phyloP scores from a whole-genome alignment of 2,888 invertebrate species.

The Hirtodrosophila confusa region DNA sequence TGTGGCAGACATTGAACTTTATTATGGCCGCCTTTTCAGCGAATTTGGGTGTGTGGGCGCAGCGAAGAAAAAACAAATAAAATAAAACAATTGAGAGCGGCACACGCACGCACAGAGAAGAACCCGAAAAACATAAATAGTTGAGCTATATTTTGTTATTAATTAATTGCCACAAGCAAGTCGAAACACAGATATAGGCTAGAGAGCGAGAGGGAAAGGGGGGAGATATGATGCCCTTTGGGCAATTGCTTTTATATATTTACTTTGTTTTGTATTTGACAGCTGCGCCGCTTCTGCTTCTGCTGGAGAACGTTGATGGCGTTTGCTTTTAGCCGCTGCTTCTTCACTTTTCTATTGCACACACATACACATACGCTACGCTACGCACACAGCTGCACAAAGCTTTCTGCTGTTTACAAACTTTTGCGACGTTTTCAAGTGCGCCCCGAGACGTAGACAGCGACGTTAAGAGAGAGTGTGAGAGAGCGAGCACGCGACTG shows the following conservation, averaged over 20 bases:
- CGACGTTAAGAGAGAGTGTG: constrained; percentile 25
- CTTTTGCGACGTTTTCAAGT: constrained; percentile 80
- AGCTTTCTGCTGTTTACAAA: constrained; percentile 75
- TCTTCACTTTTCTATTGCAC: constrained; percentile 64
- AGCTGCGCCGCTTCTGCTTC: constrained; percentile 44
- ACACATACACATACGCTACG: constrained; percentile 43
- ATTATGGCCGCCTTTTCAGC: constrained; percentile 36
- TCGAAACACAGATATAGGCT: background rate
- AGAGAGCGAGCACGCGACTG: constrained; percentile 38
- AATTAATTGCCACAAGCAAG: constrained; percentile 27
- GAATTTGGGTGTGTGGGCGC: constrained; percentile 48
- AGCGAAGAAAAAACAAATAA: constrained; percentile 4
- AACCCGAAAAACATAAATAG: constrained; percentile 14
- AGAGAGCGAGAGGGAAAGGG: too few species aligned
- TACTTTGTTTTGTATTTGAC: constrained; percentile 63
- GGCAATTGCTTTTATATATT: constrained; percentile 53
- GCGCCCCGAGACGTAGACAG: constrained; percentile 57
- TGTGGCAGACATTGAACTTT: constrained; percentile 74
- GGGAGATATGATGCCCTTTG: constrained; percentile 13
- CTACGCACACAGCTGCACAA: constrained; percentile 49
- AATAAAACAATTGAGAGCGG: constrained; percentile 22
- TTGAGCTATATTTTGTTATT: constrained; percentile 37
- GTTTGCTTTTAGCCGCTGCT: constrained; percentile 44
- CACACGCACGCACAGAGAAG: constrained; percentile 18
- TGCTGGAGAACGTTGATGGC: constrained; percentile 35